A percentile compares a stretch with the other conserved stretches of the same genome.
These are phyloP conservation scores for Nesidiocoris tenuis DNA, from an alignment of 2,888 invertebrate species.

Conservation along the genomic window DNA sequence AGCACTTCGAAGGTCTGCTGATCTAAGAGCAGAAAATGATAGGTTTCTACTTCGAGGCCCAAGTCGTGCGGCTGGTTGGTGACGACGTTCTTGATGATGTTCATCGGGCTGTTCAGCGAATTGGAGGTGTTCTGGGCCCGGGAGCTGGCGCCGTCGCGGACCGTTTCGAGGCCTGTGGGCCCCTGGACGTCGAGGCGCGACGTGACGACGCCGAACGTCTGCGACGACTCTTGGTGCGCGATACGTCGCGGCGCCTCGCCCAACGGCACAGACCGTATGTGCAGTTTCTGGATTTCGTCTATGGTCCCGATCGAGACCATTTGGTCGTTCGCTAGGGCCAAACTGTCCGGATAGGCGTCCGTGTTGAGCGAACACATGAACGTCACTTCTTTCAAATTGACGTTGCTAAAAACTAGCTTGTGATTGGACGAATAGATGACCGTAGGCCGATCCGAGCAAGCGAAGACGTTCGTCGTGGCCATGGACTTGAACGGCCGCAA, in stretches of 20 bases:
- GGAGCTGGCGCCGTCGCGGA: conserved; percentile 73
- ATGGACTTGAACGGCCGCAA: conserved; percentile 84
- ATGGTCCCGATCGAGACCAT: conserved; percentile 94
- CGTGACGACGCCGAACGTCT: conserved; percentile 92
- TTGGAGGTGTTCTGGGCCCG: conserved; percentile 67
- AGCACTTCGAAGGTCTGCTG: conserved; percentile 90
- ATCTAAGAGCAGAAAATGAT: conserved; percentile 87
- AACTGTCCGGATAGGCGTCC: conserved; percentile 87
- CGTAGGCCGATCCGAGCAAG: conserved; percentile 96
- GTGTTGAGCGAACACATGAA: conserved; percentile 98
- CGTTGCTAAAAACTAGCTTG: conserved; percentile 97
- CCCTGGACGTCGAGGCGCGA: conserved; percentile 86
- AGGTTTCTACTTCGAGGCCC: conserved; percentile 86
- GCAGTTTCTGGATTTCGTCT: conserved; percentile 97
- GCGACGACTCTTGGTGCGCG: conserved; percentile 86
- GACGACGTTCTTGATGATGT: conserved; percentile 53
- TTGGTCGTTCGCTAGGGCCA: conserved; percentile 85
- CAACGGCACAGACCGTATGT: conserved; percentile 91
- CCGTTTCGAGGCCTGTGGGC: conserved; percentile 60
- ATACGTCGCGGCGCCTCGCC: conserved; percentile 93
- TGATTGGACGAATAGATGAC: conserved; percentile 99
- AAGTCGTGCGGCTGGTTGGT: conserved; percentile 56
- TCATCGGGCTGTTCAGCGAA: conserved; percentile 56
- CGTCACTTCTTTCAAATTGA: conserved; percentile 89
- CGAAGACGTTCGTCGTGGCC: conserved; percentile 94